Conservation (phyloP, 2,888 invertebrate species). For the Drosophila paucipuncta region DNA sequence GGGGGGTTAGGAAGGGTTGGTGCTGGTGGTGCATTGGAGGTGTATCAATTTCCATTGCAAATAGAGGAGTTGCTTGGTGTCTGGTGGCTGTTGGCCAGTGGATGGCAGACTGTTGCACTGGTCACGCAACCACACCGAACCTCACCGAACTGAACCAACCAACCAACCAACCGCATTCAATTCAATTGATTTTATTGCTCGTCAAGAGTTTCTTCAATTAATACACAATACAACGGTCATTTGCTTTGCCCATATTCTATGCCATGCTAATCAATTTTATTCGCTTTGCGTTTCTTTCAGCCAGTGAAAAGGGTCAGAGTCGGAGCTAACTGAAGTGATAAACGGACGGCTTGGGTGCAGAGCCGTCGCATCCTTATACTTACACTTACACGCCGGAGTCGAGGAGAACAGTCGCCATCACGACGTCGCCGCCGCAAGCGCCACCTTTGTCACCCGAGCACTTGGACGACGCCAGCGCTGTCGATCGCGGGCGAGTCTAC, state of each 20-base stretch:
- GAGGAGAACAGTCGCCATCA: conserved; percentile 83
- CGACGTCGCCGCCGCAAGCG: conserved; percentile 83
- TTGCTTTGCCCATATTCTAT: not conserved
- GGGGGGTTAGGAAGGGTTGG: too few relatives aligned
- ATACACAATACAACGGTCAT: conserved; percentile 2
- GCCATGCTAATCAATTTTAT: not conserved
- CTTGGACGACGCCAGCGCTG: conserved; percentile 76
- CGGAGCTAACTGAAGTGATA: not conserved
- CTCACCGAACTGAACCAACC: not conserved
- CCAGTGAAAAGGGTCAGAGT: conserved; percentile 16
- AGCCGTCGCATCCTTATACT: conserved; percentile 47
- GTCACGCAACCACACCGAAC: conserved; percentile 33
- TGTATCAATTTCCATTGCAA: conserved; percentile 38
- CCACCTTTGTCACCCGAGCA: conserved; percentile 74
- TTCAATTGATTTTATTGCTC: conserved; percentile 31
- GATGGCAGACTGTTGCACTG: not conserved
- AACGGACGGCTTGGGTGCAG: conserved; percentile 47
- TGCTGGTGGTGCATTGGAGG: conserved; percentile 32
- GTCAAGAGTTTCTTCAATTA: conserved; percentile 16
- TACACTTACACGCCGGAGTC: conserved; percentile 65
- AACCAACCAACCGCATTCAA: conserved; percentile 13
- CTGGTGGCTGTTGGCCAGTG: not conserved
- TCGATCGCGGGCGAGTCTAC: conserved; percentile 83
- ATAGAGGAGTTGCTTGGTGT: conserved; percentile 7
- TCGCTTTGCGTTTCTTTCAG: conserved; percentile 24